Evolutionary conservation across 2,888 invertebrate species (phyloP).

Genomic region (Drosophila peninsularis): DNA sequence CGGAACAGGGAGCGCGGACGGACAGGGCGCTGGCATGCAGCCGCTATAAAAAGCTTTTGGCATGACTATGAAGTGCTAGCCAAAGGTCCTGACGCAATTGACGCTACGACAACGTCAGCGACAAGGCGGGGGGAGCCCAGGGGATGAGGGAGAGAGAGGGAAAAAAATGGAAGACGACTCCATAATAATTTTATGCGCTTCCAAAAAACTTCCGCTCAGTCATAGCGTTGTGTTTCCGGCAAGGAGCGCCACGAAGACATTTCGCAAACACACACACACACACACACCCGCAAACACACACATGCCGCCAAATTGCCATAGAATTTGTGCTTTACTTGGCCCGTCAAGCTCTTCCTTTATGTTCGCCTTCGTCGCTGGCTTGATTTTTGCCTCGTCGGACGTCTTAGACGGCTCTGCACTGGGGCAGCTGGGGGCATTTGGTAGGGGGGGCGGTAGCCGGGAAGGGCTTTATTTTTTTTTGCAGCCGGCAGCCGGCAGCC

Average conservation of each 20-base stretch:
- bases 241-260: slow-evolving; percentile 56
- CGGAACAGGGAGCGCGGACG: slow-evolving; percentile 12
- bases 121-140: slow-evolving; percentile 1
- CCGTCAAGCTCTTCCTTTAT: slow-evolving; percentile 76
- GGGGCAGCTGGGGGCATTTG: neutral
- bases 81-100: slow-evolving; percentile 71
- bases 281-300: slow-evolving; percentile 20
- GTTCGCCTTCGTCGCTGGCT: slow-evolving; percentile 63
- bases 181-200: slow-evolving; percentile 78
- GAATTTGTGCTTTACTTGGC: slow-evolving; percentile 63
- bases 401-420: slow-evolving; percentile 19
- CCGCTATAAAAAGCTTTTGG: slow-evolving; percentile 69
- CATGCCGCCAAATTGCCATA: slow-evolving; percentile 70
- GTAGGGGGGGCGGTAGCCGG: neutral
- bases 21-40: slow-evolving; percentile 15
- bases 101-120: slow-evolving; percentile 63
- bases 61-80: slow-evolving; percentile 70
- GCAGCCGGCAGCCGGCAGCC: slow-evolving; percentile 22
- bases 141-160: neutral
- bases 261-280: slow-evolving; percentile 35
- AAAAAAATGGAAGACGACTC: slow-evolving; percentile 71
- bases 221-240: slow-evolving; percentile 63
- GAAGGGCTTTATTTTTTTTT: neutral
- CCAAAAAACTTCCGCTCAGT: slow-evolving; percentile 69
- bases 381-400: slow-evolving; percentile 66